Base-by-base conservation (phyloP, 2,797 vertebrate species). In the Selene dorsalis region DNA sequence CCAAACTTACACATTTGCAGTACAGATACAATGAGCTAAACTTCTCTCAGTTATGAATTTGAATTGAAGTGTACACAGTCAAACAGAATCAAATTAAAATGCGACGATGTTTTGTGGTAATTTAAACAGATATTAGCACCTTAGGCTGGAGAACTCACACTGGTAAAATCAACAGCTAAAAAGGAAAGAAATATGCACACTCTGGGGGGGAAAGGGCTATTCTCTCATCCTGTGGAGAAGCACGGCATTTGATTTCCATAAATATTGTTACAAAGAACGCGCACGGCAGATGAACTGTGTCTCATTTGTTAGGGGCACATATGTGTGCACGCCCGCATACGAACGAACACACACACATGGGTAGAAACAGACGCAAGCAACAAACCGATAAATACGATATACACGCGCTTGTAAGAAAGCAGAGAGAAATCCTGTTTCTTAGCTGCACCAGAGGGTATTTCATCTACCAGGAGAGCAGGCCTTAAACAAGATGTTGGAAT, bases 101-200 rank as follows among this genome's bases (percentile, higher is more conserved):
- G 87, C 87, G 87, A 70, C 41, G 28, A 87, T 81, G 88, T 74
- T 87, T 74, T 73, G 70, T 56, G 13, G 86, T 89, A 88, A 92
- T 93, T 93, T 88, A 90, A 91, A 87, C 86, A 80, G 85, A 93
- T 91, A 91, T 92, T 89, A 91, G 85, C 88, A 90, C 92, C 89
- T 91, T 77, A 85, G 90, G 92, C 88, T 2, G 76, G 30, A 81
- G 90, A 88, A 83, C 87, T 86, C 88, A 83, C 85, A 86, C 87
- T 89, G 89, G 82, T 85, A 88, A 85, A 93, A 88, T 88, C 88
- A 92, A 91, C 89, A 86, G 84, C 76, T 80, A 84, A 88, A 87
- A 86, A 88, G 86, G 77, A 87, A 87, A 82, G 62, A 88, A 83
- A 90, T n/a, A n/a, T 88, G 82, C 77, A 74, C 84, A 90, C 88